These are phyloP conservation scores for Xiphophorus maculatus DNA, from an alignment of 2,113 vertebrate genomes.

Conservation along the genomic window DNA sequence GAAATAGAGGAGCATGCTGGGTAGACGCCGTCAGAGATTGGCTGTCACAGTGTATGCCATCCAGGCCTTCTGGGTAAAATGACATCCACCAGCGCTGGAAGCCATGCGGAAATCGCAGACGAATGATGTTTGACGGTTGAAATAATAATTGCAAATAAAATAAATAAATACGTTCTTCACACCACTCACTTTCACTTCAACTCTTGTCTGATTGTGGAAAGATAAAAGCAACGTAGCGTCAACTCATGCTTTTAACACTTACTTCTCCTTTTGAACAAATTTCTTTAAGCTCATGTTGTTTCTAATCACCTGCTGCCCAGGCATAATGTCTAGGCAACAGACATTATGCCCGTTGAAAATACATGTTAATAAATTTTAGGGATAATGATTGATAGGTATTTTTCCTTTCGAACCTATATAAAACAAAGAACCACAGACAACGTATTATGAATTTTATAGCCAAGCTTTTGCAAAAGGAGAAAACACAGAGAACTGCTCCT, in stretches of 20 bases:
- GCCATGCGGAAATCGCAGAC: constrained; percentile 14
- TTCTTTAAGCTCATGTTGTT: neutral
- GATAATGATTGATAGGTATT: too few species aligned
- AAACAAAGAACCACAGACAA: too few species aligned
- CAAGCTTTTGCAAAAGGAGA: too few species aligned
- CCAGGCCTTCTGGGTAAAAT: constrained; percentile 50
- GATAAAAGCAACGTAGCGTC: neutral
- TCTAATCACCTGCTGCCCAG: neutral
- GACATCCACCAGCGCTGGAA: constrained; percentile 25
- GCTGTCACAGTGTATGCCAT: constrained; percentile 48
- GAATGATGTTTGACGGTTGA: constrained; percentile 37
- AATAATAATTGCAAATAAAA: neutral
- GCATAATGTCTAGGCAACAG: neutral
- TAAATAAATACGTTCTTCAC: neutral
- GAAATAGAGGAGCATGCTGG: constrained; percentile 69
- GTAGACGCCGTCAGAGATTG: constrained; percentile 39
- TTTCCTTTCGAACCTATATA: too few species aligned
- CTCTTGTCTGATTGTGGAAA: constrained; percentile 11
- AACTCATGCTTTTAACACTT: constrained; percentile 17
- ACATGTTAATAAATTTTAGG: neutral
- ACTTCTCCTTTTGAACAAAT: neutral
- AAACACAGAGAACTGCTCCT: too few species aligned
- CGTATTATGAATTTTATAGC: too few species aligned
- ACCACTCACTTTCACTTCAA: constrained; percentile 5
- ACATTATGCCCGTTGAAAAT: neutral